Evolutionary conservation across 2,888 invertebrate genomes (phyloP), one percentile per base, ranked within the genome.

Genomic region (Belgica antarctica): DNA sequence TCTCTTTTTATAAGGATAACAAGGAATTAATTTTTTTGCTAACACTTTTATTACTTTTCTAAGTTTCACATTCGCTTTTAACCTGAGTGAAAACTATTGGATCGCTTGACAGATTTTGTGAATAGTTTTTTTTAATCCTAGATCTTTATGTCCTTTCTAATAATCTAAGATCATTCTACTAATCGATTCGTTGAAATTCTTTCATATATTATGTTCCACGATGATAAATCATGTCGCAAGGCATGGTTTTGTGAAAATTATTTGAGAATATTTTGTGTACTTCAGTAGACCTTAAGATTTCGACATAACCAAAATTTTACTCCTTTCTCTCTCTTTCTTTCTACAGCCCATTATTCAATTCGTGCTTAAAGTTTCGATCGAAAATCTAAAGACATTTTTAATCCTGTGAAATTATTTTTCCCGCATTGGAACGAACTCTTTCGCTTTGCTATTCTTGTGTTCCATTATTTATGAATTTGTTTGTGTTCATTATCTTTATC

Each of bases 301-400:
- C 34, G 22, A 69, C 36, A 15, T 57, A 61, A 5, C 41, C 72
- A 72, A 71, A 66, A 36, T 71, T 61, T 52, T 57, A 34, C 25
- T 71, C 68, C 65, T 70, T 66, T 19, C 70, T 70, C 72, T 72
- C 72, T 72, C 71, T 71, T 72, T 72, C 71, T 72, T 72, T 72
- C 71, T 70, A 57, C 57, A 57, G 57, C 57, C 25, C 12, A 47
- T 8, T n/a, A 34, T 41, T 41, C 41, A 15, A 41, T 5, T 41
- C 41, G 10, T n/a, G 41, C 10, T 10, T 41, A 41, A 41, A 5
- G 41, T 41, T 41, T 41, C 41, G 8, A 41, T 41, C n/a, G 41
- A 41, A 5, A 41, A 41, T 41, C n/a, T n/a, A 41, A n/a, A n/a
- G 41, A 41, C 12, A n/a, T n/a, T n/a, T n/a, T n/a, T n/a, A n/a